Evolutionary conservation across 53 echinoderm and acorn worm genomes (phyloP), one percentile per base, ranked within the genome.

Genomic region (Actinopyga echinites): DNA sequence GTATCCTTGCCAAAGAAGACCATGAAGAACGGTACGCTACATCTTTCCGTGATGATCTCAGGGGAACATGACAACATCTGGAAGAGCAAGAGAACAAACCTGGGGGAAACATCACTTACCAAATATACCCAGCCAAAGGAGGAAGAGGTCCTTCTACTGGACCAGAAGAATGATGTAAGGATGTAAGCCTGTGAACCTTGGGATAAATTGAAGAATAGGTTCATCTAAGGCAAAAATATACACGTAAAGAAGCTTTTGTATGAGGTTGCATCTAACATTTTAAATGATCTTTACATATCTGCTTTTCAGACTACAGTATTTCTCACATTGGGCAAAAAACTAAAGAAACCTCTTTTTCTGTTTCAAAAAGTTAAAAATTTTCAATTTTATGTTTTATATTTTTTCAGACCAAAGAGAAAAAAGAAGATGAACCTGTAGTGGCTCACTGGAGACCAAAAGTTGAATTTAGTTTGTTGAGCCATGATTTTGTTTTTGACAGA

Each of bases 1-100:
- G 60, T 96, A 40, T 68, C 96, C 15, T 56, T 96, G 44, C 93
- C 96, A 49, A 64, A 56, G n/a, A 96, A 87, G 83, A 92, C 96
- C 2, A 26, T 84, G 21, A 85, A 85, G 68, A 93, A 96, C 57
- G 96, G 93, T 5, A 93, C 91, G 0, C 38, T 96, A 30, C 89
- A 80, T 64, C 75, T 87, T 40, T 82, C 94, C 45, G 88, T 92
- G 38, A 90, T 84, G 83, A 88, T 93, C 3, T 74, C 82, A 31
- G 82, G 83, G 13, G 83, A 56, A 26, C 91, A 86, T 13, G 42
- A 86, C 31, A 61, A 82, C 1, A 85, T 86, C 8, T 87, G 80
- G 57, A 58, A 83, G 21, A 56, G 82, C 23, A 57, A 53, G 35
- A 23, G 90, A 30, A 49, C 81, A 1, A 82, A 85, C 0, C 73